These are phyloP conservation scores for Nematopogon swammerdamellus DNA, from an alignment of 2,888 invertebrate genomes.

Conservation along the genomic window DNA sequence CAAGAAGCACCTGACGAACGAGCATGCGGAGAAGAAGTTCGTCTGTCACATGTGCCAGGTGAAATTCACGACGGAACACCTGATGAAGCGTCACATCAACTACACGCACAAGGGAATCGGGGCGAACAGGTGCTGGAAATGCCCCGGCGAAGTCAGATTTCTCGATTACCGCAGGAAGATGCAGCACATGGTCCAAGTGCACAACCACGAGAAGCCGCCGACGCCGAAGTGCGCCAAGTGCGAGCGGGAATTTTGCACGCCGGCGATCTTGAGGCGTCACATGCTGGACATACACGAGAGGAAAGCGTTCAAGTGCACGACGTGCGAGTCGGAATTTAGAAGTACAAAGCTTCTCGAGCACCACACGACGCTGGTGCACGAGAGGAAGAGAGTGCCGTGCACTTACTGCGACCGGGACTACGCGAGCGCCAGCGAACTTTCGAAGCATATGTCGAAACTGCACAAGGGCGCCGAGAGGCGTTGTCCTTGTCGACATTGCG, in stretches of 20 bases:
- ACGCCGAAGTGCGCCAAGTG: background rate
- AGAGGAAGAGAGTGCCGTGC: conserved; percentile 51
- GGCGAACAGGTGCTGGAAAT: background rate
- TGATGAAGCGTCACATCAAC: conserved; percentile 31
- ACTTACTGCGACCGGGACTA: conserved; percentile 50
- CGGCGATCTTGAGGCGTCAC: too few species aligned
- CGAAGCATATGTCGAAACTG: background rate
- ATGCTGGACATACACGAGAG: too few species aligned
- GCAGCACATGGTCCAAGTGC: background rate
- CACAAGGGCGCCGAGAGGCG: background rate
- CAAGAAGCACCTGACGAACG: background rate
- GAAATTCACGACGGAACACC: conserved; percentile 33
- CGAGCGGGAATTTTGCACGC: background rate
- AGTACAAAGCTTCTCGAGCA: too few species aligned
- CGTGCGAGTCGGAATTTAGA: too few species aligned
- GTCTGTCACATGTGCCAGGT: conserved; percentile 45
- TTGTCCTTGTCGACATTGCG: background rate
- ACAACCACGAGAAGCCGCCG: background rate
- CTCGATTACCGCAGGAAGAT: background rate
- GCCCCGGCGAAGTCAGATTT: background rate
- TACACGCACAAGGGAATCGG: conserved; percentile 17
- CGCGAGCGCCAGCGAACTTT: conserved; percentile 28
- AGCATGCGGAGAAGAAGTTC: conserved; percentile 44
- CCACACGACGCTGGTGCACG: too few species aligned
- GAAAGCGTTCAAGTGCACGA: too few species aligned